These are phyloP conservation scores for Eumaeus atala DNA, from an alignment of 1,140 invertebrate species.

Conservation along the genomic window DNA sequence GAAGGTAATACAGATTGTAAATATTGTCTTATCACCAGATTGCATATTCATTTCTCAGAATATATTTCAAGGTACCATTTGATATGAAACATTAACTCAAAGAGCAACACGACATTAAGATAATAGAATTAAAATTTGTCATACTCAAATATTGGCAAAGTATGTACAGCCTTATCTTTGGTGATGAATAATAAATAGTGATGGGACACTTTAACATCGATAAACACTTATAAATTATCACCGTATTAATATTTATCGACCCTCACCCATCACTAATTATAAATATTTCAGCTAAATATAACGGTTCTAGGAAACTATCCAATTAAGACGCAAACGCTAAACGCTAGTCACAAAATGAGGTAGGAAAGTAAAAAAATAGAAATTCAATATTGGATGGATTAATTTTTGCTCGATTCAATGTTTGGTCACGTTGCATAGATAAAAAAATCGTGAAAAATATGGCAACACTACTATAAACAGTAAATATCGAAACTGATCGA, in stretches of 20 bases:
- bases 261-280: slow-evolving; percentile 2
- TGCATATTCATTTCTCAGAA: slow-evolving; percentile 14
- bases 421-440: background rate
- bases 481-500: slow-evolving; percentile 1
- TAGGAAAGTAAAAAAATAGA: slow-evolving; percentile 65
- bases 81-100: slow-evolving; percentile 39
- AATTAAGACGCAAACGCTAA: slow-evolving; percentile 44
- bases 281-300: slow-evolving; percentile 19
- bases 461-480: slow-evolving; percentile 7
- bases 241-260: slow-evolving; percentile 7
- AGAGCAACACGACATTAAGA: background rate
- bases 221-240: slow-evolving; percentile 10
- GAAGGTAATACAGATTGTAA: slow-evolving; percentile 40
- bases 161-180: slow-evolving; percentile 66
- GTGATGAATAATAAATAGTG: slow-evolving; percentile 51
- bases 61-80: slow-evolving; percentile 41
- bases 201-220: background rate
- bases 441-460: slow-evolving; percentile 1
- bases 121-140: slow-evolving; percentile 24
- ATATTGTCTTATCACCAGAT: slow-evolving; percentile 59
- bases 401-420: slow-evolving; percentile 17
- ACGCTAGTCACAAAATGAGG: slow-evolving; percentile 66
- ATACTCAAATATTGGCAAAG: slow-evolving; percentile 28
- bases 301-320: slow-evolving; percentile 30
- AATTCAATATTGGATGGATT: slow-evolving; percentile 56